These are phyloP conservation scores for Vanessa cardui DNA, from an alignment of 2,888 invertebrate species.

Conservation along the genomic window DNA sequence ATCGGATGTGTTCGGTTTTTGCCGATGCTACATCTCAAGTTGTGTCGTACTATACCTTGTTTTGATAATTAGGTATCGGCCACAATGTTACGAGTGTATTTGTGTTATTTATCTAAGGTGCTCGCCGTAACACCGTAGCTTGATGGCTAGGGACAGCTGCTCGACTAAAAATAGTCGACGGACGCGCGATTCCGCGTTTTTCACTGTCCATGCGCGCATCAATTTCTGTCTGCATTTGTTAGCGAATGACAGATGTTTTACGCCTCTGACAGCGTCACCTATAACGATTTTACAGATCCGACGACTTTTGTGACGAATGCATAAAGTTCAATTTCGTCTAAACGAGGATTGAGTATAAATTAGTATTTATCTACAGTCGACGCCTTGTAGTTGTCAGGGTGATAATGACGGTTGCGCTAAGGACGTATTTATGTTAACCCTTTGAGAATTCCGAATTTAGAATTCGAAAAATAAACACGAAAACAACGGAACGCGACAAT, in stretches of 20 bases:
- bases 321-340: constrained; percentile 47
- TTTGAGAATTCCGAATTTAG: constrained; percentile 63
- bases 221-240: constrained; percentile 80
- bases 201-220: constrained; percentile 79
- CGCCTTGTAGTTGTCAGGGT: constrained; percentile 67
- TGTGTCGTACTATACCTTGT: too few relatives aligned
- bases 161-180: constrained; percentile 67
- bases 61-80: background rate
- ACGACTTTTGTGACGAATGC: constrained; percentile 39
- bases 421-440: constrained; percentile 69
- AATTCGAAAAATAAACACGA: constrained; percentile 49
- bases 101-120: constrained; percentile 48
- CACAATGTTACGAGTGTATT: constrained; percentile 39
- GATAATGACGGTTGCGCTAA: constrained; percentile 71
- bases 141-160: constrained; percentile 74
- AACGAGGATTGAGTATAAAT: constrained; percentile 30
- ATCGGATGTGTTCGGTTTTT: too few relatives aligned
- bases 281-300: constrained; percentile 34
- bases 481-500: constrained; percentile 27
- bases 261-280: constrained; percentile 59
- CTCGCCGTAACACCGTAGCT: constrained; percentile 52
- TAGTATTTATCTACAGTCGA: constrained; percentile 51
- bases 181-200: constrained; percentile 79
- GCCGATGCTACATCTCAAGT: too few relatives aligned
- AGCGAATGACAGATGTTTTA: constrained; percentile 79